Percentiles rank a stretch among this genome's conserved stretches.
Evolutionary conservation across 1,140 invertebrate genomes (phyloP).

Genomic region (Trichomalopsis sarcophagae): DNA sequence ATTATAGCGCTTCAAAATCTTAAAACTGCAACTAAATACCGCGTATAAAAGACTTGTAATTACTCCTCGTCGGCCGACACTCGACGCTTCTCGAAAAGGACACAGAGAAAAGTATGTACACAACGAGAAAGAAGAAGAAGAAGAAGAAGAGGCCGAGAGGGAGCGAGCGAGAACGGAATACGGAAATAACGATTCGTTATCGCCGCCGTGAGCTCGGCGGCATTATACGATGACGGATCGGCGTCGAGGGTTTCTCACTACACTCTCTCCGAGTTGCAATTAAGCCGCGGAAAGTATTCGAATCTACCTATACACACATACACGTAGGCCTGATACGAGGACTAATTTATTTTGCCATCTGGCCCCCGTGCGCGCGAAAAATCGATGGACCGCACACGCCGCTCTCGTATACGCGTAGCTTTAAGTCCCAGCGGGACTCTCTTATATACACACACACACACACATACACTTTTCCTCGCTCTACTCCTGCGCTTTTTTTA

Average conservation of each 20-base stretch:
- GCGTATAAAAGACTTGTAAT: too few species aligned
- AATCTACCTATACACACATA: not conserved
- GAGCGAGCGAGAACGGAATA: too few species aligned
- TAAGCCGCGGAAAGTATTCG: not conserved
- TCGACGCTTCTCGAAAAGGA: not conserved
- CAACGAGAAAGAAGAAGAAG: not conserved
- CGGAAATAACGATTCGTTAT: not conserved
- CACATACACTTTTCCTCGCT: slow-evolving; percentile 56
- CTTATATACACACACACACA: not conserved
- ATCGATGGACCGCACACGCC: slow-evolving; percentile 52
- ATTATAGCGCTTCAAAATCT: too few species aligned
- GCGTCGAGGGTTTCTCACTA: not conserved
- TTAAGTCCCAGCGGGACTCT: not conserved
- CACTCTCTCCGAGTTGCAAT: not conserved
- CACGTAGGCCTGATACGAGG: not conserved
- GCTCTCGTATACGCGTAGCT: not conserved
- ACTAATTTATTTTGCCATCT: slow-evolving; percentile 68
- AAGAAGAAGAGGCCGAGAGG: too few species aligned
- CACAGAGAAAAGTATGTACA: not conserved
- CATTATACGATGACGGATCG: not conserved
- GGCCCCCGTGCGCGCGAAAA: slow-evolving; percentile 57
- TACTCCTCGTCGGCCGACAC: not conserved
- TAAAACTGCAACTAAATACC: too few species aligned
- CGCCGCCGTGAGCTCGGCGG: too few species aligned
- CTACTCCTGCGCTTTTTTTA: not conserved